Base-by-base conservation (phyloP, 2,113 vertebrate species). In the Arvicanthis niloticus region DNA sequence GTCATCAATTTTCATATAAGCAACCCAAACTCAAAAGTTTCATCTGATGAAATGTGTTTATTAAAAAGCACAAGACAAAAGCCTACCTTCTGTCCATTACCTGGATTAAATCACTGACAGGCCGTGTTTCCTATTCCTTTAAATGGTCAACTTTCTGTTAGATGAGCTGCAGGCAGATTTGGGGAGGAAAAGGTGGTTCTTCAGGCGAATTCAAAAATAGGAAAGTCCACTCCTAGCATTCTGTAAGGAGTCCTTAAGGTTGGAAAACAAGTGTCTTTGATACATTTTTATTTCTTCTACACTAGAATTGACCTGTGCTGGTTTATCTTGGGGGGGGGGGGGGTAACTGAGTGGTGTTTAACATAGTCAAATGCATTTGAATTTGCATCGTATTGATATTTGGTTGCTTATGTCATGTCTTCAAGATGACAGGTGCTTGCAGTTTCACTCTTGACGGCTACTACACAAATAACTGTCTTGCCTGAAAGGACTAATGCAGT, bases 401-500 rank as follows among this genome's bases (percentile, higher is more conserved):
- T 98, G 98, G 98, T 98, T 98, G 98, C 98, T 99, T 99, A 99
- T 99, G 99, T 99, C 98, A 98, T 93, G 98, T 98, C 99, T 99
- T 99, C 98, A 98, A 99, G 99, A 99, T 99, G 99, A 99, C 99
- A 99, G 99, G 99, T 99, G 99, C 99, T 99, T 98, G 99, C 98
- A 99, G 99, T 98, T 99, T 99, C 95, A 97, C 98, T 98, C 98
- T 99, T 99, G 99, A 99, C 99, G 99, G 99, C 98, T 99, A 98
- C 99, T 99, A 99, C 99, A 99, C 99, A 99, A 99, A 99, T 99
- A 99, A 99, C 98, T 98, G 99, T 99, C 99, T 99, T 98, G 99
- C 99, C 99, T 99, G 99, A 99, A 99, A 99, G 99, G 99, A 99
- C 99, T 99, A 99, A 99, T 99, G 99, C 99, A 99, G 99, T 99